A percentile compares a stretch with the other conserved stretches of the same genome.
Conservation (phyloP, 30 jellyfish, hydroid and myxozoan genomes). For the Pelagia noctiluca region DNA sequence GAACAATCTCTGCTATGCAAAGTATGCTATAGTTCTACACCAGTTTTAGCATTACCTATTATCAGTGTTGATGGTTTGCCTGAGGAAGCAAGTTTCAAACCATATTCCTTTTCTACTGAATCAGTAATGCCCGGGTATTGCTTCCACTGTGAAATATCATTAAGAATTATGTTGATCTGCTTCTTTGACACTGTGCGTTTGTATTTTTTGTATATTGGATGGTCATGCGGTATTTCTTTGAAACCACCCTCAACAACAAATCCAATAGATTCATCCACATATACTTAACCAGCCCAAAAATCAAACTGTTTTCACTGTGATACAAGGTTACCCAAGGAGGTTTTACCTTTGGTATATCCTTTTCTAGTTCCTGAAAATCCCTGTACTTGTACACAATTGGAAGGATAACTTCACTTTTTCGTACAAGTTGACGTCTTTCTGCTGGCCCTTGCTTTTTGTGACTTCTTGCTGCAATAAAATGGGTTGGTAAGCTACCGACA, state of each 20-base stretch:
- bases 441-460: constrained; percentile 18
- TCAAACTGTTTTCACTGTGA: constrained; percentile 20
- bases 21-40: constrained; percentile 1
- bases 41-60: constrained; percentile 8
- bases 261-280: constrained; percentile 50
- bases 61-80: neutral
- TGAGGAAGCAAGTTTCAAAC: constrained; percentile 17
- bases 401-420: constrained; percentile 24
- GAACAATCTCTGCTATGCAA: constrained; percentile 49
- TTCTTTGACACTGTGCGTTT: constrained; percentile 31
- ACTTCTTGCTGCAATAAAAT: constrained; percentile 19
- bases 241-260: constrained; percentile 32
- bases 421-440: constrained; percentile 37
- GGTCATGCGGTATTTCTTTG: constrained; percentile 33
- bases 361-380: constrained; percentile 30
- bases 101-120: constrained; percentile 24
- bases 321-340: constrained; percentile 36
- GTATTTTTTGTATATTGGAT: constrained; percentile 27
- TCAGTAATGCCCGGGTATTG: constrained; percentile 49
- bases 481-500: constrained; percentile 53
- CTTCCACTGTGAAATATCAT: constrained; percentile 12
- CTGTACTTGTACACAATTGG: constrained; percentile 48
- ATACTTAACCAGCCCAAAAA: constrained; percentile 19
- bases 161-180: constrained; percentile 28
- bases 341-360: constrained; percentile 11